Percentiles rank a stretch among this genome's conserved stretches.
These are phyloP conservation scores for Hemichromis elongatus DNA, from an alignment of 2,113 vertebrate species.

Conservation along the genomic window DNA sequence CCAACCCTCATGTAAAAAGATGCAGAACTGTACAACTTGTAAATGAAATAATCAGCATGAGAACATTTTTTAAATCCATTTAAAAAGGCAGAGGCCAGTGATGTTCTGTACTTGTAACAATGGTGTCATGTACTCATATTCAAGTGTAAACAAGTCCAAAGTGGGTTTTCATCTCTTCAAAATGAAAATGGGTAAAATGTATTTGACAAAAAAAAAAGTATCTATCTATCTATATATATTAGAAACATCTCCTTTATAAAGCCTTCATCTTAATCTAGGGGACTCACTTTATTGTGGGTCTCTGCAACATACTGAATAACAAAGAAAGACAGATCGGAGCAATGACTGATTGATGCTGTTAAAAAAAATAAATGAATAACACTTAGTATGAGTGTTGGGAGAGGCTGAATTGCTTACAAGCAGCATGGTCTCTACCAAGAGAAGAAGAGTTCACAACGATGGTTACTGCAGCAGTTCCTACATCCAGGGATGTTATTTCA, in stretches of 20 bases:
- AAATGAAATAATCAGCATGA: constrained; percentile 66
- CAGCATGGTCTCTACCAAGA: constrained; percentile 4
- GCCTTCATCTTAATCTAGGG: constrained; percentile 13
- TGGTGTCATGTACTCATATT: constrained; percentile 63
- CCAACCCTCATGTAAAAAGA: constrained; percentile 50
- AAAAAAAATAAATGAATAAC: not conserved
- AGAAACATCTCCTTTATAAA: constrained; percentile 36
- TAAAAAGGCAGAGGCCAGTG: constrained; percentile 56
- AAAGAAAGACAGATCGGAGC: not conserved
- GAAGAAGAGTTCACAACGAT: not conserved
- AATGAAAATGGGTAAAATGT: constrained; percentile 45
- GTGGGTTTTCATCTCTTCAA: constrained; percentile 46
- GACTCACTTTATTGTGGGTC: not conserved
- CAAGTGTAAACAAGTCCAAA: constrained; percentile 57
- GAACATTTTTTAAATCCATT: constrained; percentile 29
- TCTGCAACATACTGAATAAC: not conserved
- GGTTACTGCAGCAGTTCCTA: constrained; percentile 10
- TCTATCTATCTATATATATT: constrained; percentile 20
- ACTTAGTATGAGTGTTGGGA: not conserved
- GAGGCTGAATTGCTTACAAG: not conserved
- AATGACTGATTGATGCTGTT: not conserved
- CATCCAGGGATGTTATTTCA: constrained; percentile 26
- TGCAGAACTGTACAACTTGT: constrained; percentile 60
- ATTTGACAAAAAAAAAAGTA: constrained; percentile 28
- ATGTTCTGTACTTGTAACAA: constrained; percentile 63